Percentiles rank a stretch among this genome's conserved stretches.
These are phyloP conservation scores for Furnarius figulus DNA, from an alignment of 2,113 vertebrate genomes.

Conservation along the genomic window DNA sequence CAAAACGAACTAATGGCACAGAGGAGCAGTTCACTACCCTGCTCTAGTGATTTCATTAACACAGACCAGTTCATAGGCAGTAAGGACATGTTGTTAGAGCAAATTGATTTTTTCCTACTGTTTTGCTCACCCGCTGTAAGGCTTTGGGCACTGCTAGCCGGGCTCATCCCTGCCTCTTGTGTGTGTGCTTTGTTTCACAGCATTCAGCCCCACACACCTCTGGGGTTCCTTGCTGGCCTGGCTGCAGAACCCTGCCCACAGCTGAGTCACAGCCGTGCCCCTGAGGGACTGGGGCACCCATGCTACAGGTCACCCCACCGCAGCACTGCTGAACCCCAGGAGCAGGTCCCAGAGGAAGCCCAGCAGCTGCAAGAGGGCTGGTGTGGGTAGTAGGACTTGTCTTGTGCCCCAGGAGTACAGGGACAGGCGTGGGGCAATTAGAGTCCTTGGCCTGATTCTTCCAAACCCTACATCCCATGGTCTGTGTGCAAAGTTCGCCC, in stretches of 20 bases:
- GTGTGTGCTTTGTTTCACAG: background rate
- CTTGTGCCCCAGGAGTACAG: background rate
- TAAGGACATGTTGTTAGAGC: background rate
- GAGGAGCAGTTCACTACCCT: background rate
- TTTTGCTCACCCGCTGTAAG: background rate
- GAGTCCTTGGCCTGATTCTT: background rate
- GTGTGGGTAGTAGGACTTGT: background rate
- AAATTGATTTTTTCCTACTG: background rate
- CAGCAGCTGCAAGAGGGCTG: background rate
- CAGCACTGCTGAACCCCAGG: background rate
- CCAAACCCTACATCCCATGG: rapidly evolving
- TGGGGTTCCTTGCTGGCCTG: background rate
- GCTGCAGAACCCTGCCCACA: background rate
- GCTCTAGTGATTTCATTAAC: background rate
- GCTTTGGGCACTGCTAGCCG: background rate
- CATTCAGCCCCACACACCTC: rapidly evolving
- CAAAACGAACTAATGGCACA: background rate
- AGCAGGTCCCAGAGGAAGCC: background rate
- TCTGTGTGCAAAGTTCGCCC: background rate
- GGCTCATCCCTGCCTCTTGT: rapidly evolving
- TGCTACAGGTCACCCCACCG: background rate
- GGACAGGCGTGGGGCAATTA: background rate
- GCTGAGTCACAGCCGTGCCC: background rate
- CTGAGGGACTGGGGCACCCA: rapidly evolving
- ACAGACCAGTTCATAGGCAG: background rate